A percentile compares a stretch with the other conserved stretches of the same genome.
phyloP scores from a whole-genome alignment of 2,888 invertebrate species.

The Drosophila mettleri region DNA sequence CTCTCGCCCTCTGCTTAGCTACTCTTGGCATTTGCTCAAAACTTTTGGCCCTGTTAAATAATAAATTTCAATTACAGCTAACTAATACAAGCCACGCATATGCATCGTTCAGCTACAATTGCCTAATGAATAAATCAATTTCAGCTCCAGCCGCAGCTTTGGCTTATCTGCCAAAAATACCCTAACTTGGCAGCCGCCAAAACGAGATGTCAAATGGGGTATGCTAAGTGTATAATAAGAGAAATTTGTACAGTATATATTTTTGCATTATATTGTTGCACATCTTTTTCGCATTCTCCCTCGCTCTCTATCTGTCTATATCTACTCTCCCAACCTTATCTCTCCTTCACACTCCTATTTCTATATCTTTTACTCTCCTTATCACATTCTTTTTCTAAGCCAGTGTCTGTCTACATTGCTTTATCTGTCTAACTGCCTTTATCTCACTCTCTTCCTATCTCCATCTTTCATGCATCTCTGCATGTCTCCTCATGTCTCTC shows the following conservation, averaged over 20 bases:
- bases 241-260: too few species aligned
- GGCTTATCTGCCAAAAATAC: slow-evolving; percentile 4
- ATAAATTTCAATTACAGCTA: slow-evolving; percentile 69
- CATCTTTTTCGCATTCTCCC: background rate
- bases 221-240: background rate
- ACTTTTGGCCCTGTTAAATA: slow-evolving; percentile 52
- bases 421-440: too few species aligned
- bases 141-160: slow-evolving; percentile 9
- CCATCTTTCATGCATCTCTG: background rate
- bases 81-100: slow-evolving; percentile 30
- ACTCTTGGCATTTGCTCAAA: slow-evolving; percentile 42
- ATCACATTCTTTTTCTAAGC: background rate
- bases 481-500: background rate
- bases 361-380: too few species aligned
- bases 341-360: background rate
- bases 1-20: background rate
- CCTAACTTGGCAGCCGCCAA: background rate
- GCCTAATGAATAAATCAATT: slow-evolving; percentile 61
- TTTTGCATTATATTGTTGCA: too few species aligned
- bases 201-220: background rate
- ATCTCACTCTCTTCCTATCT: background rate
- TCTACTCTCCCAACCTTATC: too few species aligned
- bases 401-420: too few species aligned
- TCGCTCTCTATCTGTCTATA: background rate
- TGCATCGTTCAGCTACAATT: slow-evolving; percentile 34